Evolutionary conservation across 2,888 invertebrate species (phyloP).

Genomic region (Sarcophaga rosellei): DNA sequence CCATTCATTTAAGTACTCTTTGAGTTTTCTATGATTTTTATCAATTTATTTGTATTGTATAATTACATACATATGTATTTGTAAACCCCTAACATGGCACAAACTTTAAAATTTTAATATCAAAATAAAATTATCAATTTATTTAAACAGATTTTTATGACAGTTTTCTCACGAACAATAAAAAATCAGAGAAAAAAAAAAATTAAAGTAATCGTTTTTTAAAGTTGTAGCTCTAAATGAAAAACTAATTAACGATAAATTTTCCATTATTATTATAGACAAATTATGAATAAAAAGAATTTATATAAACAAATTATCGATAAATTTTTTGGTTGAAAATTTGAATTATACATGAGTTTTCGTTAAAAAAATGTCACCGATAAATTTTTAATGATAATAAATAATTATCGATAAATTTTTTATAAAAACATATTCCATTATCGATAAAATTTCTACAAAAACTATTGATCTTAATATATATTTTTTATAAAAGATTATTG

Average conservation of each 20-base stretch:
- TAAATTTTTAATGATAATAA: too few relatives aligned
- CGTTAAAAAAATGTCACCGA: background rate
- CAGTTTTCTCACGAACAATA: too few relatives aligned
- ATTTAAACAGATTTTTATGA: too few relatives aligned
- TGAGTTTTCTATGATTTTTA: constrained; percentile 25
- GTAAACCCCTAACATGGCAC: background rate
- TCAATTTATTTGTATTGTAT: background rate
- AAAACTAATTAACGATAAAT: background rate
- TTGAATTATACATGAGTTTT: background rate
- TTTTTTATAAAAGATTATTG: too few relatives aligned
- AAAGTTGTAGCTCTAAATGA: background rate
- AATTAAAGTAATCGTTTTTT: background rate
- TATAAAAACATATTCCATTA: too few relatives aligned
- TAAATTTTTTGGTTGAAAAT: background rate
- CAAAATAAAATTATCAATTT: too few relatives aligned
- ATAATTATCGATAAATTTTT: too few relatives aligned
- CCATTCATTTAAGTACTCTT: background rate
- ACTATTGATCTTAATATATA: too few relatives aligned
- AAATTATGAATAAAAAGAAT: background rate
- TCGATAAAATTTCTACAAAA: too few relatives aligned
- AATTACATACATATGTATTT: background rate
- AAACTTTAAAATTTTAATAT: too few relatives aligned
- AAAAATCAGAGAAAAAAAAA: background rate
- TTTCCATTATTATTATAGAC: background rate
- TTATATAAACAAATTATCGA: background rate